phyloP scores from a whole-genome alignment of 1,140 invertebrate species.

The Leptinotarsa lineolata region DNA sequence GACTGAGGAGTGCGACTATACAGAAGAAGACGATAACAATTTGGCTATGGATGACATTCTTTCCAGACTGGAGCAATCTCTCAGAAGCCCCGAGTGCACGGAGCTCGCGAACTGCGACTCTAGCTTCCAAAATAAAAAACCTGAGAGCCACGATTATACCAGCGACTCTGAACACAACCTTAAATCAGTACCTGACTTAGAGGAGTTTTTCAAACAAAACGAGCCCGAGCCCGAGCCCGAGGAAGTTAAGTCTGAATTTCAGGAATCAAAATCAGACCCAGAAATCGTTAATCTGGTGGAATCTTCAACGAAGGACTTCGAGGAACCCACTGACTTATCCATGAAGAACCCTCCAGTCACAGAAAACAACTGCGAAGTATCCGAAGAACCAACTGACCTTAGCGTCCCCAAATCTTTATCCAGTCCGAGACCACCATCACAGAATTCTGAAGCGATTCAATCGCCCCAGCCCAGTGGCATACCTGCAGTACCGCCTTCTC shows the following conservation, averaged over 20 bases:
- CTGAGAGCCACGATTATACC: background rate
- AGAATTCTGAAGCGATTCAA: conserved; percentile 66
- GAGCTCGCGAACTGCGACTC: conserved; percentile 15
- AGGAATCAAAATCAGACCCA: conserved; percentile 31
- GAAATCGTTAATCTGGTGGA: conserved; percentile 33
- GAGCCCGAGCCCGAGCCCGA: conserved; percentile 26
- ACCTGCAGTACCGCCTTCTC: conserved; percentile 64
- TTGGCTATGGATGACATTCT: conserved; percentile 64
- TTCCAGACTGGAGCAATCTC: conserved; percentile 61
- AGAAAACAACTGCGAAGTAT: conserved; percentile 42
- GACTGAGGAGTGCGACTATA: conserved; percentile 58
- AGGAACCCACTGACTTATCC: conserved; percentile 58
- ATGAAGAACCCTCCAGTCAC: conserved; percentile 51
- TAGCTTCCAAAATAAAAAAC: conserved; percentile 13
- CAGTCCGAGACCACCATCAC: conserved; percentile 59
- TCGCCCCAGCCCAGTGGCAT: conserved; percentile 70
- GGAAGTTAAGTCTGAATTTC: conserved; percentile 37
- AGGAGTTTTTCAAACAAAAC: conserved; percentile 35
- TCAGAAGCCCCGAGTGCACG: conserved; percentile 58
- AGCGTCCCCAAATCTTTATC: conserved; percentile 50
- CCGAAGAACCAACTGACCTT: conserved; percentile 50
- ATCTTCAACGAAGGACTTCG: conserved; percentile 54
- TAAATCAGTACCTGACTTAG: conserved; percentile 24
- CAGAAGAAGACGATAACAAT: conserved; percentile 65
- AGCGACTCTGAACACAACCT: conserved; percentile 25